A percentile compares a stretch with the other conserved stretches of the same genome.
These are phyloP conservation scores for Setipinna tenuifilis DNA, from an alignment of 2,797 vertebrate genomes.

Conservation along the genomic window DNA sequence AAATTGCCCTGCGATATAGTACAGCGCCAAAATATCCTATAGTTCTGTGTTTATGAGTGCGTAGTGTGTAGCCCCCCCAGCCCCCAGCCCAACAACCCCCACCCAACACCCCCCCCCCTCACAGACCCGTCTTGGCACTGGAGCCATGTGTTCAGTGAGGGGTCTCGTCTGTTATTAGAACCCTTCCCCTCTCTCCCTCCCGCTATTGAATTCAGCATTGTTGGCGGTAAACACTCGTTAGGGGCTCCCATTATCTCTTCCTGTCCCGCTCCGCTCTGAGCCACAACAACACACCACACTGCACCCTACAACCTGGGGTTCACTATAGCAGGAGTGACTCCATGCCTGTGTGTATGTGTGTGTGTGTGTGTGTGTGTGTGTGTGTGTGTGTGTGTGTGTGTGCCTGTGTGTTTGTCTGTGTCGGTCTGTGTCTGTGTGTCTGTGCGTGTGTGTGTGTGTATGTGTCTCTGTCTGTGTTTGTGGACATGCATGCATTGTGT, in stretches of 20 bases:
- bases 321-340: conserved; percentile 23
- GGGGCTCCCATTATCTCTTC: conserved; percentile 75
- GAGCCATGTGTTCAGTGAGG: conserved; percentile 59
- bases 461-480: no score
- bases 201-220: conserved; percentile 67
- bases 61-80: neutral
- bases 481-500: conserved; percentile 25
- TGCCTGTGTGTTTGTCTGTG: conserved; percentile 20
- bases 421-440: conserved; percentile 1
- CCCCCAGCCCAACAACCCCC: no score
- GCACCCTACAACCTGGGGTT: conserved; percentile 36
- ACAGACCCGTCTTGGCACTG: conserved; percentile 41
- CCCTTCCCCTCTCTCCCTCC: conserved; percentile 64
- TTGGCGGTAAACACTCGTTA: conserved; percentile 73
- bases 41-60: neutral
- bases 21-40: neutral
- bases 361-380: neutral
- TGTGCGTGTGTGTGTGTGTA: no score
- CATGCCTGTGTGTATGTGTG: conserved; percentile 38
- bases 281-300: conserved; percentile 59
- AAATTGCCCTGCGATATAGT: no score
- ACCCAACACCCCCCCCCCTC: neutral
- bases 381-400: conserved; percentile 17
- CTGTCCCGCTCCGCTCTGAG: conserved; percentile 63
- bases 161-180: conserved; percentile 58